Evolutionary conservation across 2,113 vertebrate species (phyloP), one percentile per base, ranked within the genome.

Genomic region (Hippocampus mohnikei): DNA sequence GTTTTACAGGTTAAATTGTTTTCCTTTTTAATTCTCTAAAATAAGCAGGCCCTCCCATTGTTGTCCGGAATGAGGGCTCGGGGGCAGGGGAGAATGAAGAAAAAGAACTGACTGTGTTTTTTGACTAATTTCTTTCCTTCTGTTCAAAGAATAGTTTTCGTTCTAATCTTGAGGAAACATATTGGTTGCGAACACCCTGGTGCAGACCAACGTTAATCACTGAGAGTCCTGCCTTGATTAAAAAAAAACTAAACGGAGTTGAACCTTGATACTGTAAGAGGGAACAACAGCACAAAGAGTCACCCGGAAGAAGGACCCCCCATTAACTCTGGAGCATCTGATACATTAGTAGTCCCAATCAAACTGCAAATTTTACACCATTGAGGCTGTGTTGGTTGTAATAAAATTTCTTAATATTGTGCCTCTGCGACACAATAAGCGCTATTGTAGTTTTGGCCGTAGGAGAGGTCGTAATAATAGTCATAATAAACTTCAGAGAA

Each of bases 311-410:
- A 95, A 94, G 94, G 93, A 91, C 89, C 86, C 88, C 93, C 93
- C 93, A 93, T 94, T 94, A 95, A 94, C 58, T 90, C 90, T 86
- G 82, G 89, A 87, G 80, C 87, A 58, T 86, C 87, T 72, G 94
- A 96, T 95, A 93, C 91, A 93, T 94, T 92, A 93, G 89, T 89
- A 90, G 91, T 81, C 88, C 94, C 92, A 94, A 95, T 96, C 93
- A 95, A 94, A 92, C 85, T 94, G 93, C 93, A 94, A 93, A 95
- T 95, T 96, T 96, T 94, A 96, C 95, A 94, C 95, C 95, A 95
- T 96, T 93, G 95, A 94, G 95, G 93, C 94, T 95, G 94, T 94
- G 95, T 95, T 96, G 95, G 93, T 93, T 93, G 93, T 94, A 96
- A 95, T 96, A 95, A 96, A 96, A 95, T 92, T 96, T 93, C 95